A percentile compares a stretch with the other conserved stretches of the same genome.
phyloP scores from a whole-genome alignment of 2,113 vertebrate genomes.

The Tragulus kanchil region DNA sequence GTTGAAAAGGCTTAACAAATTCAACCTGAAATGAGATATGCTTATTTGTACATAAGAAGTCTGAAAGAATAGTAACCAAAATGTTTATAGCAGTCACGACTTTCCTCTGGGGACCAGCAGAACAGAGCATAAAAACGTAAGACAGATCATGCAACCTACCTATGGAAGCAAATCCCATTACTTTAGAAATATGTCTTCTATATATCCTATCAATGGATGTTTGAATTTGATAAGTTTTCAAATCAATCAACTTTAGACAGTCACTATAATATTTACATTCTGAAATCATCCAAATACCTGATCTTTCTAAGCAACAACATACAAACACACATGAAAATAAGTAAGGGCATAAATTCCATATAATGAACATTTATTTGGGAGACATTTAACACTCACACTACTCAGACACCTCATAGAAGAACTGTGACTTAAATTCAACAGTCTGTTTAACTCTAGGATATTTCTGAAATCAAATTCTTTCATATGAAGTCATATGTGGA shows the following conservation, averaged over 20 bases:
- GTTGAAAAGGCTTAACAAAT: slow-evolving; percentile 10
- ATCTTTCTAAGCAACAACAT: background rate
- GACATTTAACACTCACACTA: background rate
- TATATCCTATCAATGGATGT: background rate
- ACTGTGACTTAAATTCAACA: background rate
- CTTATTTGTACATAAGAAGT: background rate
- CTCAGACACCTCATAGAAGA: background rate
- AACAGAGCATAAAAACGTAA: background rate
- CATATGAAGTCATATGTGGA: slow-evolving; percentile 22
- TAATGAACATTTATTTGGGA: slow-evolving; percentile 29
- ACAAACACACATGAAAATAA: background rate
- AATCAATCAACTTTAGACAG: background rate
- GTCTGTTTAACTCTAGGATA: background rate
- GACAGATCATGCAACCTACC: background rate
- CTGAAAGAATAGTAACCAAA: slow-evolving; percentile 19
- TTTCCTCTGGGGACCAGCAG: background rate
- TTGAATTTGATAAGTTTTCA: background rate
- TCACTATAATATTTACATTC: background rate
- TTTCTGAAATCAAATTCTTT: slow-evolving; percentile 50
- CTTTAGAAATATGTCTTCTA: background rate
- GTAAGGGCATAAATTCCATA: background rate
- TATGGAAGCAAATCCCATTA: background rate
- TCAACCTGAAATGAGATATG: background rate
- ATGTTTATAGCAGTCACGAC: background rate
- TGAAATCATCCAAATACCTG: background rate